Percentiles rank a stretch among this genome's conserved stretches.
These are phyloP conservation scores for Muntiacus reevesi DNA, from an alignment of 2,113 vertebrate species.

Conservation along the genomic window DNA sequence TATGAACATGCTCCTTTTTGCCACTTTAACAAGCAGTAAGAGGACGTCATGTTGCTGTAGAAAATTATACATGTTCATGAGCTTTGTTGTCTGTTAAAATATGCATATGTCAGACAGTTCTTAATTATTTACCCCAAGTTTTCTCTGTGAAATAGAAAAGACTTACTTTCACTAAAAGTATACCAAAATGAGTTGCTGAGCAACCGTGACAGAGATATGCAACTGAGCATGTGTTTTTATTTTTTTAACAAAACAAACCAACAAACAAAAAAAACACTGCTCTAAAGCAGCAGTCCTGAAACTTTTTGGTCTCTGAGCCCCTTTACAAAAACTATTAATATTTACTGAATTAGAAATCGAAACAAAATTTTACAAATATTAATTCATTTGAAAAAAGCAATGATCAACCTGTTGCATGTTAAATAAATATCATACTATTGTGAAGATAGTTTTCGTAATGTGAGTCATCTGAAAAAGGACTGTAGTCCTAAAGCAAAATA, in stretches of 20 bases:
- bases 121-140: background rate
- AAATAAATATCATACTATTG: background rate
- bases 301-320: background rate
- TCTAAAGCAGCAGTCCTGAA: background rate
- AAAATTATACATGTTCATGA: background rate
- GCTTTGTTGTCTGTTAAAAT: background rate
- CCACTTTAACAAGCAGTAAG: background rate
- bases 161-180: background rate
- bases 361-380: background rate
- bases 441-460: background rate
- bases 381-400: background rate
- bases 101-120: background rate
- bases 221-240: background rate
- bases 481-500: background rate
- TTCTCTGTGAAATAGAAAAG: background rate
- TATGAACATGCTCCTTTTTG: background rate
- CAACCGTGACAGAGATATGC: background rate
- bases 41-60: background rate
- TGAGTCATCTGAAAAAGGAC: background rate
- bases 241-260: background rate
- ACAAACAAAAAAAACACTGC: background rate
- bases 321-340: background rate
- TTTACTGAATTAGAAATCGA: background rate
- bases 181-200: background rate
- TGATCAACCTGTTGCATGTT: background rate